These are phyloP conservation scores for Dione vanillae DNA, from an alignment of 2,888 invertebrate genomes.

Conservation along the genomic window DNA sequence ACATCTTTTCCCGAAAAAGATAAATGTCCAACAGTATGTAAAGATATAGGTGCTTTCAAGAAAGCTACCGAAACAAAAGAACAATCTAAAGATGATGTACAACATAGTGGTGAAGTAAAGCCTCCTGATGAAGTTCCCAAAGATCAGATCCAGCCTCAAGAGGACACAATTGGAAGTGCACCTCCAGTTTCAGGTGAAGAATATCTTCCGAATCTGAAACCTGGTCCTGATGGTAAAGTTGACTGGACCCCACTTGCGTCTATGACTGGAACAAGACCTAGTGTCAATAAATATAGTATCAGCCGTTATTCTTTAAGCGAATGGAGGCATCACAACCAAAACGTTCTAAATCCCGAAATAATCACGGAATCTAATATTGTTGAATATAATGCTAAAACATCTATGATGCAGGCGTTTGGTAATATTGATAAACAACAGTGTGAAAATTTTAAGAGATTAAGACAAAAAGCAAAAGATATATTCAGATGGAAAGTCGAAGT, in stretches of 20 bases:
- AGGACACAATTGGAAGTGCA: slow-evolving; percentile 19
- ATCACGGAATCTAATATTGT: slow-evolving; percentile 83
- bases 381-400: slow-evolving; percentile 86
- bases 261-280: slow-evolving; percentile 89
- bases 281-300: slow-evolving; percentile 90
- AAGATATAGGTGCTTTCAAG: slow-evolving; percentile 70
- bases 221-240: slow-evolving; percentile 89
- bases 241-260: slow-evolving; percentile 89
- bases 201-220: slow-evolving; percentile 70
- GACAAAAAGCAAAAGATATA: slow-evolving; percentile 87
- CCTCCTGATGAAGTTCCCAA: slow-evolving; percentile 28
- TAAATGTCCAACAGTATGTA: slow-evolving; percentile 67
- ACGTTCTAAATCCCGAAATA: slow-evolving; percentile 76
- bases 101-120: slow-evolving; percentile 47
- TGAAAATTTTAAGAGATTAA: slow-evolving; percentile 87
- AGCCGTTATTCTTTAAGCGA: slow-evolving; percentile 89
- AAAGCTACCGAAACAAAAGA: slow-evolving; percentile 62
- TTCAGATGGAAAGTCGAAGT: slow-evolving; percentile 91
- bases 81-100: slow-evolving; percentile 50
- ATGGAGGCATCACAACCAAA: slow-evolving; percentile 87
- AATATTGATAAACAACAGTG: slow-evolving; percentile 87
- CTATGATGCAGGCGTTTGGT: slow-evolving; percentile 86
- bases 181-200: slow-evolving; percentile 54
- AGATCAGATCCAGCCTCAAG: slow-evolving; percentile 43
- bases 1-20: slow-evolving; percentile 66